Base-by-base conservation (phyloP, 23 tunicate species). In the Trididemnum clinides region DNA sequence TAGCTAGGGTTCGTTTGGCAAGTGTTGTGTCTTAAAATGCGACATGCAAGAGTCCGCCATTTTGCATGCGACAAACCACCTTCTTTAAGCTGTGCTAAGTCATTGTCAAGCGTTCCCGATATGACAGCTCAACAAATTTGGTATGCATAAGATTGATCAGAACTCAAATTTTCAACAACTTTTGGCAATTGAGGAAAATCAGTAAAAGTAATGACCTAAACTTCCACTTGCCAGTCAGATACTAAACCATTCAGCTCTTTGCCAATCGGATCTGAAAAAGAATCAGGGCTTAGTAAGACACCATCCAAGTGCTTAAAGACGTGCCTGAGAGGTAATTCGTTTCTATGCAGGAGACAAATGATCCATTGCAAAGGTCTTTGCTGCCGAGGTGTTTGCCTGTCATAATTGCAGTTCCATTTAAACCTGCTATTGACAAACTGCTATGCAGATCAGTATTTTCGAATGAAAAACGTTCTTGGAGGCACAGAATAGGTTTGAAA, bases 341-440 rank as follows among this genome's bases (percentile, higher is more conserved):
- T 79, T 15, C 10, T 69, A 31, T 69, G 75, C 75, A 69, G 37
- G 37, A 69, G 36, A 69, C 75, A 69, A 5, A 69, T 79, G 26
- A 54, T 72, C 84, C 84, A 79, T 51, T 79, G 84, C 63, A 79
- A 57, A 51, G 84, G 84, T 79, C 33, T 79, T 79, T 79, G 34
- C 33, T 50, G 5, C 84, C 84, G 23, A 58, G 37, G 37, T 50
- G 39, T 79, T 30, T 28, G 7, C 84, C 84, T 59, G 84, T 79
- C 84, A 79, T 79, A 23, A 38, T 12, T 59, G 84, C 84, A 50
- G 77, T 79, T 31, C 84, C 64, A 54, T 79, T 76, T 49, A 76
- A 49, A 25, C 84, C 84, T 28, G 58, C 21, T 15, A 79, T 21
- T 3, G 65, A 27, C 33, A 79, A 29, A 20, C 29, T 50, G 18